phyloP scores from a whole-genome alignment of 2,888 invertebrate species.

The Drosophila merina region DNA sequence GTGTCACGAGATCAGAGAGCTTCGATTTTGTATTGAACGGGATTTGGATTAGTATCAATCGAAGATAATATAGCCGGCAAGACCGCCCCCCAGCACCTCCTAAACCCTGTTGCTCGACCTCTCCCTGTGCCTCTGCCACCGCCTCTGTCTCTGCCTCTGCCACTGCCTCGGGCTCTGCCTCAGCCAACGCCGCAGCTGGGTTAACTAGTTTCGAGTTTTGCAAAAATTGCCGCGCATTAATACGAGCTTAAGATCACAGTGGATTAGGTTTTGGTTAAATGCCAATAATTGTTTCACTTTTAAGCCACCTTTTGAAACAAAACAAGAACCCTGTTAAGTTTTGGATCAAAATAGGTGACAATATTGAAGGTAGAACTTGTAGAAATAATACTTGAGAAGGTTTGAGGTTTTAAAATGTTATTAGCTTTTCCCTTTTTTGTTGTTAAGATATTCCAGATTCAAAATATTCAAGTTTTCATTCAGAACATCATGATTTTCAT shows the following conservation, averaged over 20 bases:
- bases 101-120: not conserved
- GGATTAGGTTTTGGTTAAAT: slow-evolving; percentile 5
- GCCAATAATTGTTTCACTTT: not conserved
- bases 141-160: not conserved
- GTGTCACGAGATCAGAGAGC: slow-evolving; percentile 33
- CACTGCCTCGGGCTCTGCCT: slow-evolving; percentile 10
- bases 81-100: slow-evolving; percentile 10
- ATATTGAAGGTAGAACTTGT: not conserved
- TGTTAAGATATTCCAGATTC: no score
- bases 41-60: slow-evolving; percentile 3
- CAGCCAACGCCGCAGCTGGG: slow-evolving; percentile 16
- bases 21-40: not conserved
- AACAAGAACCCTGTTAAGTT: not conserved
- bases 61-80: slow-evolving; percentile 2
- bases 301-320: not conserved
- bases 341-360: not conserved
- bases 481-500: no score
- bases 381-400: not conserved
- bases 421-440: no score
- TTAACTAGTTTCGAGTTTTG: slow-evolving; percentile 62
- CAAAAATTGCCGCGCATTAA: slow-evolving; percentile 47
- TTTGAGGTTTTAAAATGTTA: not conserved
- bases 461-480: no score
- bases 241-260: slow-evolving; percentile 29
- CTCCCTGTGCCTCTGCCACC: not conserved